A percentile compares a stretch with the other conserved stretches of the same genome.
Conservation (phyloP, 2,797 vertebrate genomes). For the Knipowitschia caucasica region DNA sequence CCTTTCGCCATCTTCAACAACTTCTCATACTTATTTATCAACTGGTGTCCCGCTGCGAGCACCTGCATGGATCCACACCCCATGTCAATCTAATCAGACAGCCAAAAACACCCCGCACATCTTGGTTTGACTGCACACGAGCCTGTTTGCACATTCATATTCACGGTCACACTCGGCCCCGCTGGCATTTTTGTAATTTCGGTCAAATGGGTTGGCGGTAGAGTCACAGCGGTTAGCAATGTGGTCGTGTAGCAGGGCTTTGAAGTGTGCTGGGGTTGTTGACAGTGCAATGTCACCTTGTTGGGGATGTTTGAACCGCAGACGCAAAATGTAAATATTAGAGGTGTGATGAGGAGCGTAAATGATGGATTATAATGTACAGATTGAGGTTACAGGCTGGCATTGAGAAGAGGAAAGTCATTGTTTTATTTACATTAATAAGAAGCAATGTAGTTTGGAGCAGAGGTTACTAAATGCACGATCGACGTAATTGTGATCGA, state of each 20-base stretch:
- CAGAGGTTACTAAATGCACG: not conserved
- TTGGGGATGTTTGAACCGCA: not conserved
- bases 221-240: slow-evolving; percentile 15
- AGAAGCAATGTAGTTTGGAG: not conserved
- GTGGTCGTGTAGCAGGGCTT: slow-evolving; percentile 4
- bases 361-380: slow-evolving; percentile 5
- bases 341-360: slow-evolving; percentile 1
- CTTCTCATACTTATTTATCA: slow-evolving; percentile 55
- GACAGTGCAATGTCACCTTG: slow-evolving; percentile 4
- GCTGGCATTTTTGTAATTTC: slow-evolving; percentile 33
- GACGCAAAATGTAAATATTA: slow-evolving; percentile 3
- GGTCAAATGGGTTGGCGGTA: slow-evolving; percentile 22
- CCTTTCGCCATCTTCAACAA: slow-evolving; percentile 42
- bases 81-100: slow-evolving; percentile 47
- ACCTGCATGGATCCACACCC: slow-evolving; percentile 43
- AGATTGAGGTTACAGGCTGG: not conserved
- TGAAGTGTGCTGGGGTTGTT: slow-evolving; percentile 17
- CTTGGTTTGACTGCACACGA: slow-evolving; percentile 38
- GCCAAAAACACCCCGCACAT: slow-evolving; percentile 44
- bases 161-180: slow-evolving; percentile 44
- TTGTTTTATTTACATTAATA: slow-evolving; percentile 5
- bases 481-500: not conserved
- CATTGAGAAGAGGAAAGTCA: not conserved
- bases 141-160: slow-evolving; percentile 46
- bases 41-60: slow-evolving; percentile 28